Evolutionary conservation across 2,797 vertebrate genomes (phyloP), one percentile per base, ranked within the genome.

Genomic region (Holocentrus rufus): DNA sequence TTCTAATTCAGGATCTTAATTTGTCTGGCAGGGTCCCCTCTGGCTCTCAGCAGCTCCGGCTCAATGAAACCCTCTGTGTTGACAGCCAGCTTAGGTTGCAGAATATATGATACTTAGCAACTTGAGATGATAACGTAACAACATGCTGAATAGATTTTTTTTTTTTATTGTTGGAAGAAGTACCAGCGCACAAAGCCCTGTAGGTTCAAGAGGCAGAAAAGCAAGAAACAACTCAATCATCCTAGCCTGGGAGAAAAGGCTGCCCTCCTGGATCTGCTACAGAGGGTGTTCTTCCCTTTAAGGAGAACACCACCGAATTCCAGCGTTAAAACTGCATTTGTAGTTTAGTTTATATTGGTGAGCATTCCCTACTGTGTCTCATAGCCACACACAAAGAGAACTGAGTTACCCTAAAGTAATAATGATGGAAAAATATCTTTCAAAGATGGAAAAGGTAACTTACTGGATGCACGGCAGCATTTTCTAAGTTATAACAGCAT

Each of bases 1-100:
- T 80, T 89, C 81, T 85, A 81, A 87, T 89, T 89, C 84, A 27
- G 72, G 80, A 70, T 74, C 72, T 76, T 87, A 75, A 85, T 88
- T 78, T 83, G 81, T 82, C 79, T 88, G 84, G 77, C 83, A 79
- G 73, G 14, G 25, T 65, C 85, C 88, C 88, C 82, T 22, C 69
- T 72, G 72, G 77, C 84, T 72, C 65, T 65, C 49, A 25, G 69
- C 72, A 31, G 69, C 71, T 74, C 14, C 64, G 49, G 76, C 65
- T 58, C 20, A 30, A 58, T 55, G 56, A 79, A 84, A 76, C 47
- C 39, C 55, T 17, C 23, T 11, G 76, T 61, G 85, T 72, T 72
- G 82, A 88, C 84, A 79, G 84, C 81, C 79, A 66, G 85, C 80
- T 79, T 74, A 61, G 62, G 77, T 74, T 85, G 76, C 76, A 79